These are phyloP conservation scores for Python bivittatus DNA, from an alignment of 2,113 vertebrate species.

Conservation along the genomic window DNA sequence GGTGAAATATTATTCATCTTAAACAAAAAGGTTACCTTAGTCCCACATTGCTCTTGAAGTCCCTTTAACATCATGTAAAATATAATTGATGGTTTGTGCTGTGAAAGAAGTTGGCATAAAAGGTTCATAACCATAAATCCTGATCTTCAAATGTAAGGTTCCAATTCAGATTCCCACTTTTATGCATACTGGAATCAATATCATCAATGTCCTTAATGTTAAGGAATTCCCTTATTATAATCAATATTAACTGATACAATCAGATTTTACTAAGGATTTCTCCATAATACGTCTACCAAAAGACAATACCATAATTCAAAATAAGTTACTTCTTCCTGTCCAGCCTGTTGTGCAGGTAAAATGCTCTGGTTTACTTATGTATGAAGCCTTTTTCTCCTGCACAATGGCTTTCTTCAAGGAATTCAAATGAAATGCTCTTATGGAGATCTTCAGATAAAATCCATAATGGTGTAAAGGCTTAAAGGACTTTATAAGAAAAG, in stretches of 20 bases:
- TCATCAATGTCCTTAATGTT: slow-evolving; percentile 26
- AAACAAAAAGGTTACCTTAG: slow-evolving; percentile 42
- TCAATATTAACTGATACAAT: slow-evolving; percentile 11
- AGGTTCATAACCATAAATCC: background rate
- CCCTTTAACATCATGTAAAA: slow-evolving; percentile 40
- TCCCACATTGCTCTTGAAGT: slow-evolving; percentile 20
- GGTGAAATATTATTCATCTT: slow-evolving; percentile 54
- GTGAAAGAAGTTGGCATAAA: slow-evolving; percentile 30
- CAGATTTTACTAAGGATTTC: fast-evolving
- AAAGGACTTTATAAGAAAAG: background rate
- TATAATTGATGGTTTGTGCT: slow-evolving; percentile 19
- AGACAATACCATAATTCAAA: background rate
- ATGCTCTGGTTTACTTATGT: background rate
- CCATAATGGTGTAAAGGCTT: background rate
- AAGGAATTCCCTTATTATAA: background rate
- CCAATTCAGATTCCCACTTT: slow-evolving; percentile 25
- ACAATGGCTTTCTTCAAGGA: background rate
- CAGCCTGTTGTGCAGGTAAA: background rate
- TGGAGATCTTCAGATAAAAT: background rate
- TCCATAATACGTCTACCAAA: background rate
- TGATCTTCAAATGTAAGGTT: slow-evolving; percentile 32
- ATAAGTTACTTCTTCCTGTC: background rate
- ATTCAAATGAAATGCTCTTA: background rate
- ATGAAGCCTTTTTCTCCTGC: background rate
- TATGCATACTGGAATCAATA: background rate